These are phyloP conservation scores for Ophraella communa DNA, from an alignment of 2,888 invertebrate species.

Conservation along the genomic window DNA sequence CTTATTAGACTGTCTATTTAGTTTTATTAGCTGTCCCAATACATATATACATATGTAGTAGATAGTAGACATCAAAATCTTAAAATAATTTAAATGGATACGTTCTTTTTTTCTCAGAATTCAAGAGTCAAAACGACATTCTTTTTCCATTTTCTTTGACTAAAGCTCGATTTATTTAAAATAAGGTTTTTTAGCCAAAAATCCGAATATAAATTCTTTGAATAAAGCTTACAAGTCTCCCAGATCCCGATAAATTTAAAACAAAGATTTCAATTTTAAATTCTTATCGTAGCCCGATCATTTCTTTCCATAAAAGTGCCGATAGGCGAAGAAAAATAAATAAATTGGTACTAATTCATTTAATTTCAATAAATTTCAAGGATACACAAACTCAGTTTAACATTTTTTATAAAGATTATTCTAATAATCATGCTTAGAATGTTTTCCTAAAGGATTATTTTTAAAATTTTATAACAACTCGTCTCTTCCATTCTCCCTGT, in stretches of 20 bases:
- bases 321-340: not conserved
- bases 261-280: not conserved
- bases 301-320: not conserved
- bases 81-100: not conserved
- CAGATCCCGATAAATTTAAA: not conserved
- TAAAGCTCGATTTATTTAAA: not conserved
- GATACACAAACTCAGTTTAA: too few relatives aligned
- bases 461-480: too few relatives aligned
- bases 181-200: not conserved
- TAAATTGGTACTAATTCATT: not conserved
- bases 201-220: not conserved
- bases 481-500: too few relatives aligned
- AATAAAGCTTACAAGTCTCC: not conserved
- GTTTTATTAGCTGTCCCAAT: too few relatives aligned
- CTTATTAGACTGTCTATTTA: too few relatives aligned
- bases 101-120: not conserved
- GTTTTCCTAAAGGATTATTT: too few relatives aligned
- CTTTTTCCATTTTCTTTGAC: not conserved
- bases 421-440: too few relatives aligned
- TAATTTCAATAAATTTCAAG: not conserved
- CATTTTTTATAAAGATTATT: too few relatives aligned
- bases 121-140: not conserved
- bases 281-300: not conserved
- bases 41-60: too few relatives aligned
- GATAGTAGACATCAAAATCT: not conserved